phyloP scores from a whole-genome alignment of 30 jellyfish, hydroid and myxozoan species.

The Aurelia coerulea region DNA sequence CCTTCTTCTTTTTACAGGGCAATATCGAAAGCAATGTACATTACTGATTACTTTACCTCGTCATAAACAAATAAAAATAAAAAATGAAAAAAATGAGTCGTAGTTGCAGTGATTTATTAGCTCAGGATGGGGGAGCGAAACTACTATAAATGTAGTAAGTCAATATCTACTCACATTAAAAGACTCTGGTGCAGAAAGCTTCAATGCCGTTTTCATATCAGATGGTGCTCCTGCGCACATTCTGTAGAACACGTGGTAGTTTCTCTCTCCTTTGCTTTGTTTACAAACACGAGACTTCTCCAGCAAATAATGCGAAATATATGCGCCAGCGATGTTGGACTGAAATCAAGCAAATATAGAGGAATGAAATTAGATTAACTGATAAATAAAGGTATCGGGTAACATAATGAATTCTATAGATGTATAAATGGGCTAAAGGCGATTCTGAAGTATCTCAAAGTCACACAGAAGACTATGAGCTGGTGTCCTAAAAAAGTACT shows the following conservation, averaged over 20 bases:
- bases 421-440: not conserved
- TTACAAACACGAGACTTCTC: constrained; percentile 92
- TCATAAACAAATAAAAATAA: too few species aligned
- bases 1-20: too few species aligned
- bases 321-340: constrained; percentile 83
- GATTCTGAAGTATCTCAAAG: too few species aligned
- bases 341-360: not conserved
- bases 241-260: constrained; percentile 92
- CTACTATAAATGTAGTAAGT: too few species aligned
- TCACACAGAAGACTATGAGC: too few species aligned
- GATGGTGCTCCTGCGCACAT: constrained; percentile 91
- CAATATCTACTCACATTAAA: constrained; percentile 62
- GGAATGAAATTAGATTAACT: not conserved
- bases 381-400: too few species aligned
- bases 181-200: constrained; percentile 59
- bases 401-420: not conserved
- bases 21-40: too few species aligned
- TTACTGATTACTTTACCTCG: too few species aligned
- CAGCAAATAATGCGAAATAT: constrained; percentile 85
- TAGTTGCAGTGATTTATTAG: too few species aligned
- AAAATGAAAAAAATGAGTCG: too few species aligned
- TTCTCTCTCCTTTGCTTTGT: constrained; percentile 95
- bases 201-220: constrained; percentile 79
- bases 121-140: too few species aligned
- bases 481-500: too few species aligned